Evolutionary conservation across 2,888 invertebrate species (phyloP), one percentile per base, ranked within the genome.

Genomic region (Capitulum mitella): DNA sequence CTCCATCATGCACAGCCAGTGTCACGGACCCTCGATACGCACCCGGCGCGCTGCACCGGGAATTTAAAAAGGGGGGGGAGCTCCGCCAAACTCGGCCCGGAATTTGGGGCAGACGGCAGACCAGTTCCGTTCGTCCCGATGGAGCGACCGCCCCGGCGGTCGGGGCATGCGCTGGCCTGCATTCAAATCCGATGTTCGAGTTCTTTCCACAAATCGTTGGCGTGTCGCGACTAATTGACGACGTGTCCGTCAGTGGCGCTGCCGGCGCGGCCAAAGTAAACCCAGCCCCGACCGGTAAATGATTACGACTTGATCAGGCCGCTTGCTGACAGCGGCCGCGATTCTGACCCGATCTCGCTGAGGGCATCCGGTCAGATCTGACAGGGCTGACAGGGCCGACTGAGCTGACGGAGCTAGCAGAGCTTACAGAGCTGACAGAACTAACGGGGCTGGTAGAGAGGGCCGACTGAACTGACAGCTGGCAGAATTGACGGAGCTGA

Each of bases 171-270:
- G 14, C 34, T 61, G 61, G 61, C 61, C 61, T 32, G 32, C 61
- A 34, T 12, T 61, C 61, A 61, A 61, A 14, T 61, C 61, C 1
- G 29, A 32, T 26, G 70, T 70, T 40, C 14, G 40, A 37, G 37
- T 37, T 26, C 22, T 40, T 22, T 40, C 26, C 70, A 40, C 40
- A 70, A 40, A 70, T 70, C 37, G 70, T 37, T 19, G 19, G 22
- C 70, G 6, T 37, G 70, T 70, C 70, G 70, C 40, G 22, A 14
- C 8, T 70, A 70, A 70, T 70, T 70, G 70, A 70, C 40, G 34
- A 16, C 22, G 22, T 12, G 70, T 70, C 70, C 70, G 70, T 70
- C 70, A 70, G 37, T 1, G 70, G 70, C 40, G 40, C 37, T n/a
- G 37, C 37, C 8, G 40, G 1, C 37, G 34, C 37, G 37, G 70